A percentile compares a stretch with the other conserved stretches of the same genome.
phyloP scores from a whole-genome alignment of 2,113 vertebrate genomes.

The Suricata suricatta region DNA sequence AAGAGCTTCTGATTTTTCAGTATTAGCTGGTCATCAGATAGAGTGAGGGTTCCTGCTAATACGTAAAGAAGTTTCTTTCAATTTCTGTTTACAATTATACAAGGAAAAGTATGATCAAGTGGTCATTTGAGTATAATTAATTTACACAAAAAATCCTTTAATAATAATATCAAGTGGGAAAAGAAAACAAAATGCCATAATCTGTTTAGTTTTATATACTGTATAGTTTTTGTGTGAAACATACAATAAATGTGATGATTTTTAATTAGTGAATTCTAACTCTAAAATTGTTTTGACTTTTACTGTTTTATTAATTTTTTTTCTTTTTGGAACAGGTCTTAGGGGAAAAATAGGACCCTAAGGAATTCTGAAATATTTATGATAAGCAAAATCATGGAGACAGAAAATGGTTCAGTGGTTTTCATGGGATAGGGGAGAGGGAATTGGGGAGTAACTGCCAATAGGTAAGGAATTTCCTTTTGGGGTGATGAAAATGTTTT shows the following conservation, averaged over 20 bases:
- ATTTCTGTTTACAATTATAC: not conserved
- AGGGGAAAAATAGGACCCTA: not conserved
- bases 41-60: not conserved
- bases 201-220: not conserved
- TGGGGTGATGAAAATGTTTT: not conserved
- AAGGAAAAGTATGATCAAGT: not conserved
- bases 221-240: not conserved
- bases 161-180: not conserved
- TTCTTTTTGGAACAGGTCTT: not conserved
- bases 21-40: not conserved
- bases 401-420: not conserved
- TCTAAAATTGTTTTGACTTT: not conserved
- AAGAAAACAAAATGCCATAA: not conserved
- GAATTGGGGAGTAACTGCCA: not conserved
- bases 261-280: not conserved
- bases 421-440: not conserved
- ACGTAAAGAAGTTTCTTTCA: not conserved
- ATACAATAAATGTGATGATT: not conserved
- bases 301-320: not conserved
- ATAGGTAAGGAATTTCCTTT: not conserved
- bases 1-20: not conserved
- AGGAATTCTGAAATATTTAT: not conserved
- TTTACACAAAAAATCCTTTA: conserved; percentile 1
- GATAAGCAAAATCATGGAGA: not conserved
- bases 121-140: not conserved